Evolutionary conservation across 1,140 invertebrate genomes (phyloP).

Genomic region (Heliconius himera): DNA sequence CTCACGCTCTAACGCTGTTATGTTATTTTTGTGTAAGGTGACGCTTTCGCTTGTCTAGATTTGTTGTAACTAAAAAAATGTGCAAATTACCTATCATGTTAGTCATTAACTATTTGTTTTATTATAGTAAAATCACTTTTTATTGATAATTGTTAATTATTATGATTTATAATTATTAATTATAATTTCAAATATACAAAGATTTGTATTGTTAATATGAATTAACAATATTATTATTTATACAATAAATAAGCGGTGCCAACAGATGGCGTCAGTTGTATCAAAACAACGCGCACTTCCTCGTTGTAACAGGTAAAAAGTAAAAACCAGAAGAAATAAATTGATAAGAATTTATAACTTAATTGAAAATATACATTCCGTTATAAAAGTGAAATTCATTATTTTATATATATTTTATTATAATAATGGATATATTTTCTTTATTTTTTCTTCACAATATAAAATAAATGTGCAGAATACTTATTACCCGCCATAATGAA

Average conservation of each 20-base stretch:
- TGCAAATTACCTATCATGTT: neutral
- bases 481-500: neutral
- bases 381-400: neutral
- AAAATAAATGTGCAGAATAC: neutral
- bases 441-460: neutral
- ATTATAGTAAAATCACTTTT: neutral
- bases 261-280: slow-evolving; percentile 61
- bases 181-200: neutral
- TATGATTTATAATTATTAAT: neutral
- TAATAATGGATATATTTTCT: neutral
- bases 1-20: slow-evolving; percentile 48
- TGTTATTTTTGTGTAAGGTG: neutral
- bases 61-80: neutral
- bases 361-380: neutral
- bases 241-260: neutral
- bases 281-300: slow-evolving; percentile 48
- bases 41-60: neutral
- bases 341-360: neutral
- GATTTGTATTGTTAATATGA: neutral
- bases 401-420: neutral
- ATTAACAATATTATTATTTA: neutral
- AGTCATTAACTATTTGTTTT: neutral
- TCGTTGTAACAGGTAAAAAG: slow-evolving; percentile 14
- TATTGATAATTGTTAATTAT: neutral
- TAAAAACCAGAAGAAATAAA: neutral